Base-by-base conservation (phyloP, 2,113 vertebrate species). In the Entelurus aequoreus region DNA sequence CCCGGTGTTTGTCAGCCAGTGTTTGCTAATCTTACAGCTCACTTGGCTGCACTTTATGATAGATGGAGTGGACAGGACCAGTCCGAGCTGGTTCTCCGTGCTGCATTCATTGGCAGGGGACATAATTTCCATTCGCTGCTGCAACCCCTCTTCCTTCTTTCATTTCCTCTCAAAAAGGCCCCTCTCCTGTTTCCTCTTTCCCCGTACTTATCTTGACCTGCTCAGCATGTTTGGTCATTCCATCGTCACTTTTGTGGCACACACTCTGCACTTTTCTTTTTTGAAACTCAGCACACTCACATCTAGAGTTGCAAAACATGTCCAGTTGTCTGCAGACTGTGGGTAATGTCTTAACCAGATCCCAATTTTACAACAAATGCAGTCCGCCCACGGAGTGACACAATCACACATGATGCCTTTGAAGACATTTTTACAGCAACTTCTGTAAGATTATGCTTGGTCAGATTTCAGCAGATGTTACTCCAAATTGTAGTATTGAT, bases 101-200 rank as follows among this genome's bases (percentile, higher is more conserved):
- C 28, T 47, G 49, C 55, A 36, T 51, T 65, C 55, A 36, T 51
- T 65, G 44, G 59, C 57, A 68, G 48, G 48, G 60, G 19, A 64
- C 59, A 50, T 58, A 46, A 73, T 82, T 82, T 84, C 70, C 79
- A 74, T 58, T 60, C 15, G 65, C 68, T 68, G 63, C 73, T 72
- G 75, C 78, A 75, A 64, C 21, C 46, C 51, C 42, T 71, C 71
- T 81, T 84, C 79, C 79, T 74, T 46, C 49, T 84, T 88, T 85
- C 72, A 9, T 76, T 84, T 82, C 83, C 56, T 63, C 50, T 40
- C 14, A 57, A 57, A 57, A 57, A 40, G 55, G 10, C 15, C 62
- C 52, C 28, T 0, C 50, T 57, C 51, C 13, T 35, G 59, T 61
- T 73, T 80, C 71, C 77, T 65, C 69, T 77, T 73, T 76, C 35